Base-by-base conservation (phyloP, 2,113 vertebrate species). In the Oreochromis tanganicae region DNA sequence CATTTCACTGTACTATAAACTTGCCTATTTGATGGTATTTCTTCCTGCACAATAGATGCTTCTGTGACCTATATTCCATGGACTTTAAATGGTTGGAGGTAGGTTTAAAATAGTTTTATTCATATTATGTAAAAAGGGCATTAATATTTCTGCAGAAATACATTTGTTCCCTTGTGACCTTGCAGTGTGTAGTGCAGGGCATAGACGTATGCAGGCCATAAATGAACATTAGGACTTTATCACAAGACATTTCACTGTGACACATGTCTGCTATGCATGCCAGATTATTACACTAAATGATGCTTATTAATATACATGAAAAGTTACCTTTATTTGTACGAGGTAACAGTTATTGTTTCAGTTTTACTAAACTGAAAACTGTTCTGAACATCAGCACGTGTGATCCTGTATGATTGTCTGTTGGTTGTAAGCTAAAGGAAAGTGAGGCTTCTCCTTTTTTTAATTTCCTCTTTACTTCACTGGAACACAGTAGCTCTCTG, bases 401-500 rank as follows among this genome's bases (percentile, higher is more conserved):
- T 14, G 19, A 50, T 61, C 71, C 32, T 85, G 68, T 82, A 50
- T 84, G 66, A 50, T 19, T 36, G 81, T 84, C 68, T 84, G 36
- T 57, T 36, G 29, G 36, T 73, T 48, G 14, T 43, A 91, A 50
- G 48, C 85, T 85, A n/a, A 54, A 73, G 71, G 41, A 85, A 43
- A 38, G 46, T 48, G 79, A 83, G 19, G 56, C 46, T 56, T 27
- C 52, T 32, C n/a, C 16, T 46, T 29, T 83, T 59, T 50, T 41
- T 32, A 5, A 24, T 61, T 80, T 24, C 24, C 9, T 83, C 27
- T 87, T 85, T 90, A 81, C 86, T 85, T 85, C 88, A 32, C 89
- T 94, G 91, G 87, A 87, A 89, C 54, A 95, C 94, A 95, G 96
- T 95, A 94, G 95, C 92, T 88, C 94, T 96, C 85, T 9, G 71